Evolutionary conservation across 2,797 vertebrate species (phyloP), one percentile per base, ranked within the genome.

Genomic region (Nyctibius grandis): DNA sequence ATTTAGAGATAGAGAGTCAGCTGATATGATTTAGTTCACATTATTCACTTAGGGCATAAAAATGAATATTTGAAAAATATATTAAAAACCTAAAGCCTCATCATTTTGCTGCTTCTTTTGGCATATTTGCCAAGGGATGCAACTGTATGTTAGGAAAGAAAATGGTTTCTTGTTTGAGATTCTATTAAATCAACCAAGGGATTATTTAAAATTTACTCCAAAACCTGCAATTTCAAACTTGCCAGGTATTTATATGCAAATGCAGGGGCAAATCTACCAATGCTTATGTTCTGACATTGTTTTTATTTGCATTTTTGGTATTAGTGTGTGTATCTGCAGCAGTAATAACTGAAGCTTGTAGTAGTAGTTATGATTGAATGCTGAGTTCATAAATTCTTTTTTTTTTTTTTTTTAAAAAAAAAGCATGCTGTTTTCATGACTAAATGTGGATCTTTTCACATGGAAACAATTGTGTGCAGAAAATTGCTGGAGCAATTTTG

Each of bases 401-500:
- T 33, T 11, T 12, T 17, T 25, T 8, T 20, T 34, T 11, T 47
- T 59, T 53, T 53, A 64, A 50, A 44, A 20, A 72, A 59, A n/a
- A 12, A 42, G 17, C 53, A 17, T 48, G 15, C 45, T 54, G 6
- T 64, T 96, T 86, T 86, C 70, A 53, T 67, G 70, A 36, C 45
- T 88, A 36, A 86, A 82, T 22, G 67, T 74, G 20, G 36, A n/a
- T 82, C 83, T 93, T 79, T 89, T 94, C 96, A 95, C 88, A 80
- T 95, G 94, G 94, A 94, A 97, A 91, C 88, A 90, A 92, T 95
- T 91, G 91, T 33, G 53, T 74, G 63, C 67, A 85, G 94, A 96
- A 96, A 94, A 97, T 95, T 96, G 77, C 51, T 74, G 51, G 48
- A 91, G 88, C 82, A 96, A 95, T 97, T 96, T 96, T 86, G 70